phyloP scores from a whole-genome alignment of 1,140 invertebrate genomes.

The Asobara japonica region DNA sequence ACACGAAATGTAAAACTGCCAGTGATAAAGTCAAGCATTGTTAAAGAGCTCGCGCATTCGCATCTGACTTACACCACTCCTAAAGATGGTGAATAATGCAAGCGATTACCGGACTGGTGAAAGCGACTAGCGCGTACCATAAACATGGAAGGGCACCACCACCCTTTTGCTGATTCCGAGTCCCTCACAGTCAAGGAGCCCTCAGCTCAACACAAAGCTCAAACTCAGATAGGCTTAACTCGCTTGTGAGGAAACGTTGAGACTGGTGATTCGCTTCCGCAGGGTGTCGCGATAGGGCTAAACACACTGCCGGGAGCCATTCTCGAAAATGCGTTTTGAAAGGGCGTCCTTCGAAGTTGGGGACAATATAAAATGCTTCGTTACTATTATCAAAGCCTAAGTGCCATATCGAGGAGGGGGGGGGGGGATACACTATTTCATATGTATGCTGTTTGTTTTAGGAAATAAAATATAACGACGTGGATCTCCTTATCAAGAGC shows the following conservation, averaged over 20 bases:
- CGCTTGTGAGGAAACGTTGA: slow-evolving; percentile 24
- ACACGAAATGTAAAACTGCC: slow-evolving; percentile 9
- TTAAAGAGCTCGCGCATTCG: slow-evolving; percentile 27
- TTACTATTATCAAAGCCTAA: slow-evolving; percentile 11
- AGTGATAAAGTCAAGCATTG: slow-evolving; percentile 36
- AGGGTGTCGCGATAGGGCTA: slow-evolving; percentile 21
- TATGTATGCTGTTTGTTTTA: too few species aligned
- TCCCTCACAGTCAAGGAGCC: slow-evolving; percentile 12
- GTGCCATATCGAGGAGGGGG: too few species aligned
- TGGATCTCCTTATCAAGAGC: too few species aligned
- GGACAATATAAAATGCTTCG: not conserved
- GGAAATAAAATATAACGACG: too few species aligned
- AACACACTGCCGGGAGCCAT: slow-evolving; percentile 15
- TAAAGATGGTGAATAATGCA: slow-evolving; percentile 40
- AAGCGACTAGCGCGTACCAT: slow-evolving; percentile 20
- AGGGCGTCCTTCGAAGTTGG: not conserved
- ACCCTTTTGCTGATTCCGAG: not conserved
- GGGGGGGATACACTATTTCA: too few species aligned
- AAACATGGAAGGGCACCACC: slow-evolving; percentile 7
- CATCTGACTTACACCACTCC: slow-evolving; percentile 35
- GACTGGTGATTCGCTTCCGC: slow-evolving; percentile 20
- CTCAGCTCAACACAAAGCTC: slow-evolving; percentile 8
- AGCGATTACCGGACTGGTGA: slow-evolving; percentile 35
- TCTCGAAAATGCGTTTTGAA: slow-evolving; percentile 16
- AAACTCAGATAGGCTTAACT: slow-evolving; percentile 29